A percentile compares a stretch with the other conserved stretches of the same genome.
phyloP scores from a whole-genome alignment of 2,113 vertebrate genomes.

The Azemiops feae region DNA sequence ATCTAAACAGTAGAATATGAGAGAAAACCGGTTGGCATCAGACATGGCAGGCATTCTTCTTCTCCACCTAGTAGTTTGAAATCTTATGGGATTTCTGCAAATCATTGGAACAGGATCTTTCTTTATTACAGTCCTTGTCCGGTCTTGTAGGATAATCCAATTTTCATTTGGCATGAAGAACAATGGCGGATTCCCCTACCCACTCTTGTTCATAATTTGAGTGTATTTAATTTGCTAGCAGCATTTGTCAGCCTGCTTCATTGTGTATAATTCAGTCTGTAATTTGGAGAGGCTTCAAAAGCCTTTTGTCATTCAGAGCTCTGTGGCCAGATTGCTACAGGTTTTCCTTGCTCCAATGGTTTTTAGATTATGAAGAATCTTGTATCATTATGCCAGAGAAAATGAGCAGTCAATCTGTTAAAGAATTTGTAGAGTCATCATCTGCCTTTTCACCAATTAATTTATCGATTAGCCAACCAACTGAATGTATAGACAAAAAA shows the following conservation, averaged over 20 bases:
- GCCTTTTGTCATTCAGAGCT: conserved; percentile 41
- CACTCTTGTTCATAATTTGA: conserved; percentile 46
- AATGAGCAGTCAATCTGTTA: not conserved
- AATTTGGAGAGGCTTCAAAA: conserved; percentile 55
- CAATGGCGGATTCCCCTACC: conserved; percentile 2
- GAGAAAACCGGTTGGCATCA: not conserved
- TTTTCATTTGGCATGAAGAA: conserved; percentile 45
- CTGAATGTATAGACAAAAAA: not conserved
- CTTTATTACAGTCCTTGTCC: conserved; percentile 4
- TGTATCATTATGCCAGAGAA: conserved; percentile 9
- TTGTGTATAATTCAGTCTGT: conserved; percentile 46
- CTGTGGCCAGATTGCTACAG: not conserved
- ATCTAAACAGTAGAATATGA: not conserved
- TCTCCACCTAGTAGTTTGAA: not conserved
- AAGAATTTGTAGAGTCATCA: not conserved
- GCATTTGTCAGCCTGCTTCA: conserved; percentile 51
- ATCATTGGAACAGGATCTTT: not conserved
- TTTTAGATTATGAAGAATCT: conserved; percentile 19
- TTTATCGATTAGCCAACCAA: not conserved
- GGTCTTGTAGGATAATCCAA: conserved; percentile 40
- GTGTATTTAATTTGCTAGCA: conserved; percentile 49
- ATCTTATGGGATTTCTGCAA: not conserved
- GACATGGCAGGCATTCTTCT: not conserved
- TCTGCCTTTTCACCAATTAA: not conserved
- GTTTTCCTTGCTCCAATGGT: not conserved